Percentiles rank a stretch among this genome's conserved stretches.
phyloP scores from a whole-genome alignment of 1,140 invertebrate genomes.

The Heliconius himera region DNA sequence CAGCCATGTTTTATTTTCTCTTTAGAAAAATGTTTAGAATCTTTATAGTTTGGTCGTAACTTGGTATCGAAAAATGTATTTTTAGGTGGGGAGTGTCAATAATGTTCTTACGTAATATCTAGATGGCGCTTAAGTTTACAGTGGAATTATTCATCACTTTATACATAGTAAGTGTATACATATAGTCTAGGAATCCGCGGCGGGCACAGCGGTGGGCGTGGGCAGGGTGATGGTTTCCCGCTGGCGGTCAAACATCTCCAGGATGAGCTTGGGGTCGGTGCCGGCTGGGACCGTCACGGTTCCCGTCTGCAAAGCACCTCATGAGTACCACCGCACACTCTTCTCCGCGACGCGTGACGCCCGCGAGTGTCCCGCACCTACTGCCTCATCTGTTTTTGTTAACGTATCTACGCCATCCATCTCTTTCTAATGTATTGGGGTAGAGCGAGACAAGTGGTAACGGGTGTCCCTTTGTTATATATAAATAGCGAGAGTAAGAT shows the following conservation, averaged over 20 bases:
- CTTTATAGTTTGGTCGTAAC: too few relatives aligned
- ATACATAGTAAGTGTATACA: too few relatives aligned
- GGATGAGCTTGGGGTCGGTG: slow-evolving; percentile 80
- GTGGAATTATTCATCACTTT: too few relatives aligned
- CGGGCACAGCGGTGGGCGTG: slow-evolving; percentile 54
- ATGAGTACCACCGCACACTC: slow-evolving; percentile 77
- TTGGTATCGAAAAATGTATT: too few relatives aligned
- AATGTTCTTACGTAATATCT: not conserved
- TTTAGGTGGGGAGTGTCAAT: too few relatives aligned
- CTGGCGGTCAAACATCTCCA: slow-evolving; percentile 81
- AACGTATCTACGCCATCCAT: not conserved
- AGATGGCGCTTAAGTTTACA: not conserved
- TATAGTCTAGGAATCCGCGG: slow-evolving; percentile 10
- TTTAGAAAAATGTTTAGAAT: too few relatives aligned
- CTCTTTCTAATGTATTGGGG: slow-evolving; percentile 10
- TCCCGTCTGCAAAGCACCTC: slow-evolving; percentile 69
- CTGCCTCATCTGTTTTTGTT: slow-evolving; percentile 16
- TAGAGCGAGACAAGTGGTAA: not conserved
- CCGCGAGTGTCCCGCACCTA: slow-evolving; percentile 54
- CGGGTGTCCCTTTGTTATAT: too few relatives aligned
- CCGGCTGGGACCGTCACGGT: slow-evolving; percentile 80
- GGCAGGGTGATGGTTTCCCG: slow-evolving; percentile 70
- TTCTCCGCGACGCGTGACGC: slow-evolving; percentile 69
- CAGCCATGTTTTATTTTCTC: not conserved
- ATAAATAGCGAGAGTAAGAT: too few relatives aligned